These are phyloP conservation scores for Drosophila heteroneura DNA, from an alignment of 2,888 invertebrate species.

Conservation along the genomic window DNA sequence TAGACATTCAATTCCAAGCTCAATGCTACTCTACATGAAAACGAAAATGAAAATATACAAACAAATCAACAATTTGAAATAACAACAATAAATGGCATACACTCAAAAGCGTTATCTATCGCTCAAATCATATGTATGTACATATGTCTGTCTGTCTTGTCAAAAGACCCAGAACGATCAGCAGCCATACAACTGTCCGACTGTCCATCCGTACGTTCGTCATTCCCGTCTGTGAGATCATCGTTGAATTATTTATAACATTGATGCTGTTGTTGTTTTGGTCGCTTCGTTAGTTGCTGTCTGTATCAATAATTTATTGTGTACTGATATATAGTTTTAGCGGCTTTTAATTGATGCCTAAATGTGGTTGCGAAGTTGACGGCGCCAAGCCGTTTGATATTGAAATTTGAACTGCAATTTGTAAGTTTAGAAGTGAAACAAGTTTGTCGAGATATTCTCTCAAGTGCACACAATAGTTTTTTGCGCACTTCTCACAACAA, in stretches of 20 bases:
- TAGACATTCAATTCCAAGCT: slow-evolving; percentile 50
- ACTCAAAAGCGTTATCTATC: slow-evolving; percentile 49
- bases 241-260: slow-evolving; percentile 74
- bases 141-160: slow-evolving; percentile 56
- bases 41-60: slow-evolving; percentile 41
- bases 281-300: slow-evolving; percentile 36
- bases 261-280: slow-evolving; percentile 41
- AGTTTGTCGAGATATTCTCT: slow-evolving; percentile 52
- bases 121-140: slow-evolving; percentile 46
- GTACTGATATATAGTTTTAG: slow-evolving; percentile 36
- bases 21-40: slow-evolving; percentile 52
- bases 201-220: slow-evolving; percentile 11
- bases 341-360: slow-evolving; percentile 74
- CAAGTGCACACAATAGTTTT: slow-evolving; percentile 21
- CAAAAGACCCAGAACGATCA: slow-evolving; percentile 12
- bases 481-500: slow-evolving; percentile 11
- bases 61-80: slow-evolving; percentile 33
- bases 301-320: slow-evolving; percentile 63
- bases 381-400: slow-evolving; percentile 48
- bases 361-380: slow-evolving; percentile 66
- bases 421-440: slow-evolving; percentile 63
- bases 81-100: slow-evolving; percentile 9
- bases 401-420: slow-evolving; percentile 64
- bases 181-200: slow-evolving; percentile 12
- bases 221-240: slow-evolving; percentile 64